phyloP scores from a whole-genome alignment of 2,113 vertebrate species.

The Myotis yumanensis region DNA sequence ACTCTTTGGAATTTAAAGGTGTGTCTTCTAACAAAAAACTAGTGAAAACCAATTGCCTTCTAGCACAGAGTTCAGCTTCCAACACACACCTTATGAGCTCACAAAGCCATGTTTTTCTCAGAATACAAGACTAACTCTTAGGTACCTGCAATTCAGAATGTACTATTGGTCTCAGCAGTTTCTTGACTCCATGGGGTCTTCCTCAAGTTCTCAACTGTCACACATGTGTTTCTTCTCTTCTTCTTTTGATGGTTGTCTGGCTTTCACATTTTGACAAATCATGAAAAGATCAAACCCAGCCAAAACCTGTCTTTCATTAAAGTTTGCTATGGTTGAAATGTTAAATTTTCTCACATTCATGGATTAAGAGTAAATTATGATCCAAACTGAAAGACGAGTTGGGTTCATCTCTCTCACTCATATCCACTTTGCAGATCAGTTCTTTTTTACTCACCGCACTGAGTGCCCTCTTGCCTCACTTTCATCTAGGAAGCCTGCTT shows the following conservation, averaged over 20 bases:
- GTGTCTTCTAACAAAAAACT: background rate
- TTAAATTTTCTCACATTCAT: background rate
- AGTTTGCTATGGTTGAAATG: constrained; percentile 35
- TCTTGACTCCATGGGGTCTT: background rate
- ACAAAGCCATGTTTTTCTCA: background rate
- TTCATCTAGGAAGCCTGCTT: background rate
- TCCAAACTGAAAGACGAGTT: constrained; percentile 1
- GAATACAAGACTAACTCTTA: background rate
- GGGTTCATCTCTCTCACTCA: background rate
- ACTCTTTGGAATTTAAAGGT: constrained; percentile 27
- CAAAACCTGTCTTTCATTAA: constrained; percentile 57
- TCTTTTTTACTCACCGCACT: too few species aligned
- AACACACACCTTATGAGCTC: background rate
- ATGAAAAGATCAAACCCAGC: constrained; percentile 49
- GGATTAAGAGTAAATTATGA: constrained; percentile 39
- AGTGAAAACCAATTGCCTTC: background rate
- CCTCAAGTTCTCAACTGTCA: background rate
- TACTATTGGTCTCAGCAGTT: background rate
- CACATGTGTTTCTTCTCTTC: constrained; percentile 33
- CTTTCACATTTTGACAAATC: constrained; percentile 57
- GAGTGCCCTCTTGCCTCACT: background rate
- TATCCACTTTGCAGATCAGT: background rate
- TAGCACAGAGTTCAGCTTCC: background rate
- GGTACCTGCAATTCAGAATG: background rate
- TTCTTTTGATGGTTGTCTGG: constrained; percentile 45